Conservation (phyloP, 2,797 vertebrate genomes). For the Perdix hodgsoniae region DNA sequence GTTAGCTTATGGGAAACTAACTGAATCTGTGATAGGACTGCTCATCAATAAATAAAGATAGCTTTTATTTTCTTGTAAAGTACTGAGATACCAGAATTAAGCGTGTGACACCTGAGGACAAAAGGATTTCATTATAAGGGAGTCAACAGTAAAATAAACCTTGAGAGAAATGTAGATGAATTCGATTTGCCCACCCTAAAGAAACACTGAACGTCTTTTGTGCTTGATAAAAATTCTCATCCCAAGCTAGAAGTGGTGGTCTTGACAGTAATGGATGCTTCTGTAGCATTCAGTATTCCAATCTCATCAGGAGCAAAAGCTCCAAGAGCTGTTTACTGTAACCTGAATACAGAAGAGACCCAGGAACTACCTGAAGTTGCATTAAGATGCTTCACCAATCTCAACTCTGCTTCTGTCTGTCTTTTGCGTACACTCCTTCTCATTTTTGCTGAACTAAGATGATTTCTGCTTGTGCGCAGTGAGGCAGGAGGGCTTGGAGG, state of each 20-base stretch:
- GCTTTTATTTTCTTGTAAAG: constrained; percentile 3
- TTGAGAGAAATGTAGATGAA: background rate
- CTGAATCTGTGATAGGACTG: background rate
- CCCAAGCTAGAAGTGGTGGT: background rate
- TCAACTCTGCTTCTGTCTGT: background rate
- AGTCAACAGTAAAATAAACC: background rate
- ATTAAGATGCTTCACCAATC: background rate
- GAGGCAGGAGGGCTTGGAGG: background rate
- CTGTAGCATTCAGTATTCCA: background rate
- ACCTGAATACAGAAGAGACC: background rate
- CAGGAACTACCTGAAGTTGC: background rate
- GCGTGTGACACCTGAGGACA: background rate
- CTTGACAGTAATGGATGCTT: background rate
- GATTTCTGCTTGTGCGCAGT: background rate
- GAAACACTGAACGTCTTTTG: background rate
- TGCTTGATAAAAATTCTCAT: constrained; percentile 4
- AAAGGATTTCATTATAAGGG: background rate
- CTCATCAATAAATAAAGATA: background rate
- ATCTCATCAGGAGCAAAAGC: background rate
- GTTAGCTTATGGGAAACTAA: background rate
- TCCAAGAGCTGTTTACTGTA: background rate
- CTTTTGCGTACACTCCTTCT: accelerated
- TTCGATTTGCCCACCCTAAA: background rate
- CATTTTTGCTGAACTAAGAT: background rate
- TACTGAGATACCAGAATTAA: background rate